Evolutionary conservation across 2,888 invertebrate species (phyloP).

Genomic region (Lochmaea crataegi): DNA sequence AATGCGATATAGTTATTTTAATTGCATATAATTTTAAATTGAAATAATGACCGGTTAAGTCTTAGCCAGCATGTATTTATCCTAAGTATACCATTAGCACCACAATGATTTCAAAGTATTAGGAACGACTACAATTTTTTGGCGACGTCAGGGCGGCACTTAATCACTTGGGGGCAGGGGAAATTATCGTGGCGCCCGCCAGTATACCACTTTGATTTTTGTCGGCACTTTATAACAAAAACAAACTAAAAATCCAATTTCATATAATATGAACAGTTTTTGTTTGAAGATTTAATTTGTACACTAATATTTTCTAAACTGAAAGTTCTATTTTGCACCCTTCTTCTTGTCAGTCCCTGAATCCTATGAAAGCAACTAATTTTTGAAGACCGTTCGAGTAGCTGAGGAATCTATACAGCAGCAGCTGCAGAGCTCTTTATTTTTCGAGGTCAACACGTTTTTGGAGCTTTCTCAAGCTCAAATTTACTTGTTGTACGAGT

Average conservation of each 20-base stretch:
- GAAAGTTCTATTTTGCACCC: too few species aligned
- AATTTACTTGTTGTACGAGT: too few species aligned
- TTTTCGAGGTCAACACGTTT: too few species aligned
- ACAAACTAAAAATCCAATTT: conserved; percentile 15
- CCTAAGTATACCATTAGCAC: conserved; percentile 64
- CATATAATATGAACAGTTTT: background rate
- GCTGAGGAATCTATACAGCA: too few species aligned
- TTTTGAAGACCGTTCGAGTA: too few species aligned
- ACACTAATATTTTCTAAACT: too few species aligned
- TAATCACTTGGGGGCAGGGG: conserved; percentile 54
- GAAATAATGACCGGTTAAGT: conserved; percentile 59
- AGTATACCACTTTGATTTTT: conserved; percentile 35
- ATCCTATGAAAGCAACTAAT: too few species aligned
- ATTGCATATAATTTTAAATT: conserved; percentile 62
- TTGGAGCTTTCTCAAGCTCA: too few species aligned
- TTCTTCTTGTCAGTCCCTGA: too few species aligned
- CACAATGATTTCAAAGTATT: conserved; percentile 57
- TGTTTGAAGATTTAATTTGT: too few species aligned
- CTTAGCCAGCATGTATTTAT: conserved; percentile 60
- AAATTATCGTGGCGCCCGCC: conserved; percentile 54
- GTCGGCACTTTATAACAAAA: conserved; percentile 31
- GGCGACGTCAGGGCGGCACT: conserved; percentile 61
- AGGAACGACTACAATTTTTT: conserved; percentile 54
- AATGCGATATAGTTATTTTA: conserved; percentile 58
- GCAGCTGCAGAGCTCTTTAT: too few species aligned